Conservation (phyloP, 2,797 vertebrate species). For the Enteromius mattozi region DNA sequence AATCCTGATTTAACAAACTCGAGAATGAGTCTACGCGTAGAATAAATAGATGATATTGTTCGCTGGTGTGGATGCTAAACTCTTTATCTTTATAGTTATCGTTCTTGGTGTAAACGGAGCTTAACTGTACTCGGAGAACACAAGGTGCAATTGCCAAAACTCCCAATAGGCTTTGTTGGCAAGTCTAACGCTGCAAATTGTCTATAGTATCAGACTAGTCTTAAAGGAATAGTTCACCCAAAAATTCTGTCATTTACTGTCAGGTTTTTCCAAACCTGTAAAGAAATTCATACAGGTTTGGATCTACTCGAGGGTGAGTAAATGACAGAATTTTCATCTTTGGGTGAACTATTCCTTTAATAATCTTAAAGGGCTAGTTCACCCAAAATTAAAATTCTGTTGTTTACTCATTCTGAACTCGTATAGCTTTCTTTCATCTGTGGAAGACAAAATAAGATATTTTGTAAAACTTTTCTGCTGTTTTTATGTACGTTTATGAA, state of each 20-base stretch:
- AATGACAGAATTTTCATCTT: too few relatives aligned
- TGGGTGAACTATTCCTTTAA: too few relatives aligned
- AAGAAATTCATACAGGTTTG: too few relatives aligned
- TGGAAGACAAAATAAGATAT: neutral
- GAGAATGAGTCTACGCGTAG: neutral
- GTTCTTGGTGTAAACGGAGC: neutral
- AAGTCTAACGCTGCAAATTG: slow-evolving; percentile 4
- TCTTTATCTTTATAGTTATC: neutral
- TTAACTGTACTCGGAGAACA: slow-evolving; percentile 55
- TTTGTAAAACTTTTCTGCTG: neutral
- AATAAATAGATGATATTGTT: neutral
- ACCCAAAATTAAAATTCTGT: too few relatives aligned
- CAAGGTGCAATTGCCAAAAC: slow-evolving; percentile 39
- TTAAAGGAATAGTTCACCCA: neutral
- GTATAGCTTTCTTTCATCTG: neutral
- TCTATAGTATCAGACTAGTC: neutral
- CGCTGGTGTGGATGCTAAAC: too few relatives aligned
- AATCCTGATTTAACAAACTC: neutral
- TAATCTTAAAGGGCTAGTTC: too few relatives aligned
- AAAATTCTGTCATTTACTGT: neutral
- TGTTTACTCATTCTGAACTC: neutral
- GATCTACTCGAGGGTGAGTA: too few relatives aligned
- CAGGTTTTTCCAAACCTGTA: too few relatives aligned
- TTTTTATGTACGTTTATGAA: neutral
- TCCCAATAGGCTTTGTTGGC: slow-evolving; percentile 28